phyloP scores from a whole-genome alignment of 1,140 invertebrate species.

The Drosophila pseudoananassae region DNA sequence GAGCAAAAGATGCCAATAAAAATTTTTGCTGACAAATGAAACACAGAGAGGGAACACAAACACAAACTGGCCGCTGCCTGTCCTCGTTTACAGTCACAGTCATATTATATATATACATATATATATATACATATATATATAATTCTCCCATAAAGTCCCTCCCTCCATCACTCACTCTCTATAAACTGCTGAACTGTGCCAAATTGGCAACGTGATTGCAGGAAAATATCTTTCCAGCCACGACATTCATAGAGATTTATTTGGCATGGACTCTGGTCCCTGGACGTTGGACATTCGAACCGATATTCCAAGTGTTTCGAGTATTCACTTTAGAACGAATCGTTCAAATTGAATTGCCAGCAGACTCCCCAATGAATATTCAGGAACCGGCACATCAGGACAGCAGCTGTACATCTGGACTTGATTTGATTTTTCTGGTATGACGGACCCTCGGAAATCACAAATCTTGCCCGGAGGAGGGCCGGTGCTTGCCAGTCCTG shows the following conservation, averaged over 20 bases:
- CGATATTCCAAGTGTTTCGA: conserved; percentile 5
- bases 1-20: conserved; percentile 61
- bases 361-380: conserved; percentile 36
- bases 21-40: conserved; percentile 68
- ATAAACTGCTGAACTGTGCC: conserved; percentile 75
- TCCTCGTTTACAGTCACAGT: conserved; percentile 23
- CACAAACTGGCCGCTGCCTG: conserved; percentile 22
- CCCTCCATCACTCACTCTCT: conserved; percentile 18
- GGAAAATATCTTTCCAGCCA: conserved; percentile 48
- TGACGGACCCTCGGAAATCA: not conserved
- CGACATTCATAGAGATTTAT: conserved; percentile 59
- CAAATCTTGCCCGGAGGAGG: conserved; percentile 12
- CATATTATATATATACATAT: conserved; percentile 1
- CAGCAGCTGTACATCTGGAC: not conserved
- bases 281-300: not conserved
- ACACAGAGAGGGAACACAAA: conserved; percentile 17
- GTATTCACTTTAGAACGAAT: conserved; percentile 44
- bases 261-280: conserved; percentile 10
- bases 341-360: conserved; percentile 24
- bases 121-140: conserved; percentile 10
- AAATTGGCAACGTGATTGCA: conserved; percentile 74
- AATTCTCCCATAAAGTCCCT: not conserved
- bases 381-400: not conserved
- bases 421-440: not conserved
- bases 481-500: conserved; percentile 39